A percentile compares a stretch with the other conserved stretches of the same genome.
These are phyloP conservation scores for Andrena fulva DNA, from an alignment of 2,888 invertebrate genomes.

Conservation along the genomic window DNA sequence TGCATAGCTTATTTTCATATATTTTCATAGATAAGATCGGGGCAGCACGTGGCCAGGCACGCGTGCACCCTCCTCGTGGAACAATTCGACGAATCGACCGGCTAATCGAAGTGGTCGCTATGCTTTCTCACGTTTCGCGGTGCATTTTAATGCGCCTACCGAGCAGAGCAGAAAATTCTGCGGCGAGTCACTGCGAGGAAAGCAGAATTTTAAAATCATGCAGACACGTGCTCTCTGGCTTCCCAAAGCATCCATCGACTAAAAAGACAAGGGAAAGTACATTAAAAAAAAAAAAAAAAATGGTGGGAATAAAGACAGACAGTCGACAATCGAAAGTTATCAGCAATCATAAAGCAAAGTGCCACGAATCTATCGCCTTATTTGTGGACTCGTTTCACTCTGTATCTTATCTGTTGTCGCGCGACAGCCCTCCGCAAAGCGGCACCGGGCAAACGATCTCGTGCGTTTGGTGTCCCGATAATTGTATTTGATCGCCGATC, in stretches of 20 bases:
- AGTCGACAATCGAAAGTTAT: no score
- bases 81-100: conserved; percentile 47
- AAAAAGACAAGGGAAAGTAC: no score
- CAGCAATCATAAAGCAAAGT: no score
- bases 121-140: conserved; percentile 26
- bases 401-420: conserved; percentile 46
- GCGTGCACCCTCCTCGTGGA: conserved; percentile 46
- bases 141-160: neutral
- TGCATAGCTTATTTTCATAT: conserved; percentile 65
- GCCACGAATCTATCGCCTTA: conserved; percentile 54
- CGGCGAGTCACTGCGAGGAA: neutral
- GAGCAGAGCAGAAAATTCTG: neutral
- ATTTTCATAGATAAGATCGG: conserved; percentile 71
- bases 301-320: no score
- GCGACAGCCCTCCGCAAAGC: conserved; percentile 43
- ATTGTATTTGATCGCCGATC: conserved; percentile 64
- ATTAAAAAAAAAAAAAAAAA: no score
- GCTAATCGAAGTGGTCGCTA: conserved; percentile 15
- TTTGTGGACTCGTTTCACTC: conserved; percentile 52
- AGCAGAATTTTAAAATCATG: no score
- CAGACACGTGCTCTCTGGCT: no score
- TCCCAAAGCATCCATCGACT: no score
- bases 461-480: conserved; percentile 64
- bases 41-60: conserved; percentile 60
- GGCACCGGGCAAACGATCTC: conserved; percentile 51